phyloP scores from a whole-genome alignment of 2,797 vertebrate species.

The Xyrichtys novacula region DNA sequence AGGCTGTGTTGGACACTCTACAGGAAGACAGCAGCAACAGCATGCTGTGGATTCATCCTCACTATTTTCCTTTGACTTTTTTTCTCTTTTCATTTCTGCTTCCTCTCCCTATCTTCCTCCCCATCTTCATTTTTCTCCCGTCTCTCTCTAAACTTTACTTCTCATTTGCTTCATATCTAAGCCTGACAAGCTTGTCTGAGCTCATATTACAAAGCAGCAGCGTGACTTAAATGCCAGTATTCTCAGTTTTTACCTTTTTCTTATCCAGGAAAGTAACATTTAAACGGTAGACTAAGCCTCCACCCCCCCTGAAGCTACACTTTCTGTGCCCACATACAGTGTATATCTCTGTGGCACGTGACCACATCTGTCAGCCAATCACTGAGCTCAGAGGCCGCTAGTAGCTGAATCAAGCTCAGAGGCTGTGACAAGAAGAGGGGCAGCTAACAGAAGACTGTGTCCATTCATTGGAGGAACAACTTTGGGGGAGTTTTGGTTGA shows the following conservation, averaged over 20 bases:
- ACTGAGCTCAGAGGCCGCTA: slow-evolving; percentile 44
- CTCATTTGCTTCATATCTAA: slow-evolving; percentile 39
- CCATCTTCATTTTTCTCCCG: slow-evolving; percentile 64
- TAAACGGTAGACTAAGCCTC: slow-evolving; percentile 63
- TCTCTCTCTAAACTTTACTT: slow-evolving; percentile 38
- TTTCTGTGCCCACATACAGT: slow-evolving; percentile 54
- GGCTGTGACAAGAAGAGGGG: slow-evolving; percentile 54
- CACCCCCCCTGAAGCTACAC: slow-evolving; percentile 38
- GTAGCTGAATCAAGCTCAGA: slow-evolving; percentile 58
- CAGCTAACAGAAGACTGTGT: slow-evolving; percentile 34
- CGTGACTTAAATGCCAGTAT: slow-evolving; percentile 45
- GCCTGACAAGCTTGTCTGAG: slow-evolving; percentile 27
- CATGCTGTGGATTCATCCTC: slow-evolving; percentile 73
- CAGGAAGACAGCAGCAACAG: slow-evolving; percentile 85
- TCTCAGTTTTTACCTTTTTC: slow-evolving; percentile 41
- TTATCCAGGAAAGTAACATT: slow-evolving; percentile 61
- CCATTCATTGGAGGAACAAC: slow-evolving; percentile 19
- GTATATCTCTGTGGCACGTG: slow-evolving; percentile 83
- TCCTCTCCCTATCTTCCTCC: slow-evolving; percentile 30
- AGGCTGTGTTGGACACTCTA: slow-evolving; percentile 81
- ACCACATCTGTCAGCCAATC: slow-evolving; percentile 75
- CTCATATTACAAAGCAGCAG: slow-evolving; percentile 49
- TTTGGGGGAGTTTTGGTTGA: background rate
- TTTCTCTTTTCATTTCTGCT: slow-evolving; percentile 47
- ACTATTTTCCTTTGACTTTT: slow-evolving; percentile 51